Conservation (phyloP, 1,140 invertebrate genomes). For the Spodoptera litura region DNA sequence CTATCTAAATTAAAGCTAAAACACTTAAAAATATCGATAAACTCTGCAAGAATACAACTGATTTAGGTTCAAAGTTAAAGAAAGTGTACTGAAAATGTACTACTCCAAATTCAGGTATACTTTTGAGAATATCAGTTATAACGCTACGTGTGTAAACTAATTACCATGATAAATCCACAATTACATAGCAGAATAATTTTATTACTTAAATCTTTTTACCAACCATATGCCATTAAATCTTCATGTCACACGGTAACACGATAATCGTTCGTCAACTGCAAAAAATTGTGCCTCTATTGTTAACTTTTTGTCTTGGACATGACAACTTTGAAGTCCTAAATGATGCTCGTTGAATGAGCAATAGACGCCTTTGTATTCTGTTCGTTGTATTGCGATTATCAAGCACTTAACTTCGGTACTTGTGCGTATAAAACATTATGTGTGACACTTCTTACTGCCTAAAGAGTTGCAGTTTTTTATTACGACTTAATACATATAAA, state of each 20-base stretch:
- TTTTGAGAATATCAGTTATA: too few relatives aligned
- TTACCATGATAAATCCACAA: too few relatives aligned
- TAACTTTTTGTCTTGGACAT: conserved; percentile 27
- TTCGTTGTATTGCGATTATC: conserved; percentile 8
- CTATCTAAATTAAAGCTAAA: too few relatives aligned
- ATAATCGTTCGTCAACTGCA: neutral
- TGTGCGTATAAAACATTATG: neutral
- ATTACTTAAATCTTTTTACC: neutral
- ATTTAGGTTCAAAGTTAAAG: too few relatives aligned
- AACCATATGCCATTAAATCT: neutral
- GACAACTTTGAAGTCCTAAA: conserved; percentile 30
- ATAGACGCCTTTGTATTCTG: conserved; percentile 14
- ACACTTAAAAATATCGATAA: too few relatives aligned
- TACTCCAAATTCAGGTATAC: too few relatives aligned
- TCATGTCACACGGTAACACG: neutral
- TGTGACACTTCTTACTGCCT: neutral
- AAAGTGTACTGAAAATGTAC: too few relatives aligned
- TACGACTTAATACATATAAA: too few relatives aligned
- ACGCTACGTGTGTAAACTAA: too few relatives aligned
- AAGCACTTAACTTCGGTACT: neutral
- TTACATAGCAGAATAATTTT: too few relatives aligned
- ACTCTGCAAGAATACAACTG: too few relatives aligned
- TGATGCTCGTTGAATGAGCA: conserved; percentile 16
- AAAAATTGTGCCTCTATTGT: conserved; percentile 29
- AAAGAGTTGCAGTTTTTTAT: too few relatives aligned